Base-by-base conservation (phyloP, 2,797 vertebrate genomes). In the Sebastes alutus region DNA sequence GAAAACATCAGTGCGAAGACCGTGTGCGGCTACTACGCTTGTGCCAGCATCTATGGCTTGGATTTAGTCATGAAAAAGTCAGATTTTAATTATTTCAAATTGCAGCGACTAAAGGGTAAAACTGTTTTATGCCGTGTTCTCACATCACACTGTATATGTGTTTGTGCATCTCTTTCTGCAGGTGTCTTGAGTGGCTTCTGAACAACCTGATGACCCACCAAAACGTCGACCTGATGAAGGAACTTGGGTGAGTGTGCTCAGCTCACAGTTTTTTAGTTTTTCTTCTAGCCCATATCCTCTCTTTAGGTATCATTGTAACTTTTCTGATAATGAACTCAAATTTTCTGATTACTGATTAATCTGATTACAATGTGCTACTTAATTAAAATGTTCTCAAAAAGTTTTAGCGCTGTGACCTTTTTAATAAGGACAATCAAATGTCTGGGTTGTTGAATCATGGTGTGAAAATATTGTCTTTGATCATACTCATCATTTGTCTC, bases 201-300 rank as follows among this genome's bases (percentile, higher is more conserved):
- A 99, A 99, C 92, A 99, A 99, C 92, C 93, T 99, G 77, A 99
- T 99, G 98, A 99, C 98, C 10, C 97, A 99, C 89, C 99, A 98
- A 92, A 99, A 97, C 23, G 96, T 98, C 8, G 98, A 98, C 29
- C 95, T 99, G 79, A 97, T 99, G 96, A 99, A 97, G 92, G 98
- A 99, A 87, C 96, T 99, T 62, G 97, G 97, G 99, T 99, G 95
- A 69, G 66, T 90, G 20, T 46, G 13, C 55, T 77, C 62, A 22
- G 14, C 5, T 78, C 11, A 27, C 23, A 33, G 7, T 33, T 72
- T 10, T 35, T 60, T 20, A 23, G 0, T 46, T 49, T 64, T 22
- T 9, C n/a, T 32, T 67, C 12, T 16, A 35, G 10, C 33, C 2
- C 8, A 0, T 13, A 2, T 46, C 5, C 4, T 64, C 27, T 54